Conservation (phyloP, 2,888 invertebrate genomes). For the Pheosia gnoma region DNA sequence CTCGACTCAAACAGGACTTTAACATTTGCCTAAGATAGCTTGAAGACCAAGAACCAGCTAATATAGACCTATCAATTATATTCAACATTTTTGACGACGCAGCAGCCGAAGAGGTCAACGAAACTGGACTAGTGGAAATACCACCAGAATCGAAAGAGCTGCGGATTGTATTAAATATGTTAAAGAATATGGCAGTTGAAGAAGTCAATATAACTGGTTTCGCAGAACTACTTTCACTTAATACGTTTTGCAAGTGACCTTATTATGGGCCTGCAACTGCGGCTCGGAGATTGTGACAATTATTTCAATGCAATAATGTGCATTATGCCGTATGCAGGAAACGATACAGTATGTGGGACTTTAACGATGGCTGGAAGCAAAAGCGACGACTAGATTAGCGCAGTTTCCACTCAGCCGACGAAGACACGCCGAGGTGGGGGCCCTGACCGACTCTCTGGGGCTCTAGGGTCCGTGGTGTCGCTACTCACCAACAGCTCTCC, state of each 20-base stretch:
- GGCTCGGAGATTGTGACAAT: slow-evolving; percentile 52
- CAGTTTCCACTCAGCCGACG: no score
- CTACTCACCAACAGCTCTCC: no score
- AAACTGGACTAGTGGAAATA: slow-evolving; percentile 4
- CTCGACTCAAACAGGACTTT: slow-evolving; percentile 32
- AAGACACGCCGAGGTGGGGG: no score
- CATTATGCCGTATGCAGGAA: slow-evolving; percentile 37
- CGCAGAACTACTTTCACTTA: slow-evolving; percentile 64
- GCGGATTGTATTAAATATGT: not conserved
- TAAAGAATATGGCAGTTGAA: not conserved
- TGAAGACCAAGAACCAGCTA: slow-evolving; percentile 14
- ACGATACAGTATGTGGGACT: slow-evolving; percentile 18
- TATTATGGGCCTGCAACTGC: slow-evolving; percentile 53
- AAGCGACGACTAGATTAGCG: not conserved
- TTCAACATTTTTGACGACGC: slow-evolving; percentile 5
- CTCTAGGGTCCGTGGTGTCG: no score
- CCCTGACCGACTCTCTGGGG: no score
- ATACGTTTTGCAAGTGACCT: slow-evolving; percentile 67
- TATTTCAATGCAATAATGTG: slow-evolving; percentile 42
- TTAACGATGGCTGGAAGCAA: not conserved
- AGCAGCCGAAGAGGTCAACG: slow-evolving; percentile 11
- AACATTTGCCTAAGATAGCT: slow-evolving; percentile 41
- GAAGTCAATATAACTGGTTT: slow-evolving; percentile 35
- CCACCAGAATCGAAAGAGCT: slow-evolving; percentile 19
- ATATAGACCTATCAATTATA: slow-evolving; percentile 14